Evolutionary conservation across 2,888 invertebrate genomes (phyloP).

Genomic region (Oxycera nigricornis): DNA sequence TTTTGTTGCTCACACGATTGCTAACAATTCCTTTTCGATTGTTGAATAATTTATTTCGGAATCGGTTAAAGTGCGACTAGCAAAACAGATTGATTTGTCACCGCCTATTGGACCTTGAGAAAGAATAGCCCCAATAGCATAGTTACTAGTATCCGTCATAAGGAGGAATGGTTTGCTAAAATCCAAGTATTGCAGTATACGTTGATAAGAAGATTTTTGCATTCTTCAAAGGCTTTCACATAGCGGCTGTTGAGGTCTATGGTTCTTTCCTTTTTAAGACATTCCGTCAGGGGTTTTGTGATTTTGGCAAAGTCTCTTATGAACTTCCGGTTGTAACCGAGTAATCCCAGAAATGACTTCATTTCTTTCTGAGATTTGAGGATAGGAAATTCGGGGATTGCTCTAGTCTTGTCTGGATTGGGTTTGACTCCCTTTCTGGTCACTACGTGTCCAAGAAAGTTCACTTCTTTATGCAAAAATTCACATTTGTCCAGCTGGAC

Average conservation of each 20-base stretch:
- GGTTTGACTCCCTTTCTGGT: background rate
- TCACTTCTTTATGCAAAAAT: no score
- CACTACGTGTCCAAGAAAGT: conserved; percentile 7
- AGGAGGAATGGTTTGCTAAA: background rate
- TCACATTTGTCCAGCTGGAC: no score
- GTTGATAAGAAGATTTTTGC: background rate
- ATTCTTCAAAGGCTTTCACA: background rate
- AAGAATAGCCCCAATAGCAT: background rate
- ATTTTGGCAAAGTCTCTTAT: background rate
- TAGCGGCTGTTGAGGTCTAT: background rate
- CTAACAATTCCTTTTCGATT: no score
- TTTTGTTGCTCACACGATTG: no score
- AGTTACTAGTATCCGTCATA: no score
- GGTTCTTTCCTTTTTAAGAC: background rate
- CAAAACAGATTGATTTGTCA: no score
- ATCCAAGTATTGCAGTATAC: background rate
- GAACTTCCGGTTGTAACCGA: background rate
- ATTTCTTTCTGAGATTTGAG: background rate
- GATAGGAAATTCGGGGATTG: background rate
- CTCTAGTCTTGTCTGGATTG: background rate
- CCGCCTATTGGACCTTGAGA: background rate
- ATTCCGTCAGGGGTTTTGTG: background rate
- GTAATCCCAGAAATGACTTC: background rate
- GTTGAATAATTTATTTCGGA: no score
- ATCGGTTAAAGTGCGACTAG: no score